A percentile compares a stretch with the other conserved stretches of the same genome.
Conservation (phyloP, 2,113 vertebrate genomes). For the Edolisoma coerulescens region DNA sequence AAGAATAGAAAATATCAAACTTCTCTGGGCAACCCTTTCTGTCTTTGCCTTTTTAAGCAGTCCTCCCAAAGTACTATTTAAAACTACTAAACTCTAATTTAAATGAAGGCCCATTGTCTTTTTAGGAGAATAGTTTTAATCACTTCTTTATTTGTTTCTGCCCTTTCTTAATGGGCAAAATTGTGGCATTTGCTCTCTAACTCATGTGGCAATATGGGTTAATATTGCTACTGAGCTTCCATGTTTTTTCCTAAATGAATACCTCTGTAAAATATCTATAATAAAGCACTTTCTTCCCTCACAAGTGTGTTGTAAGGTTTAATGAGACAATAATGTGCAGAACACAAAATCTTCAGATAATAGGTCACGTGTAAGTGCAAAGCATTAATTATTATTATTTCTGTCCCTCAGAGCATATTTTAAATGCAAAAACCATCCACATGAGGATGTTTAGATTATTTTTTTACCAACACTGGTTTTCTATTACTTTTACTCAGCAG, state of each 20-base stretch:
- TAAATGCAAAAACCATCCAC: neutral
- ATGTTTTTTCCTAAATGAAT: conserved; percentile 13
- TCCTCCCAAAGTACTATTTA: neutral
- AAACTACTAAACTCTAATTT: neutral
- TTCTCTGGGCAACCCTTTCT: neutral
- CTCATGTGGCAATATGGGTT: neutral
- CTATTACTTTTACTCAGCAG: neutral
- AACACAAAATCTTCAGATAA: neutral
- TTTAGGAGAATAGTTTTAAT: neutral
- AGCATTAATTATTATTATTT: conserved; percentile 33
- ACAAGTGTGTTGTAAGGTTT: conserved; percentile 13
- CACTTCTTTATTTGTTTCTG: neutral
- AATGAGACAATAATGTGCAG: conserved; percentile 33
- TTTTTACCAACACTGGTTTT: neutral
- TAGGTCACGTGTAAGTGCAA: neutral
- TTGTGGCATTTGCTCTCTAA: neutral
- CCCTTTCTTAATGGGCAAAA: neutral
- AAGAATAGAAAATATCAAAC: neutral
- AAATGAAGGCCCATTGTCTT: neutral
- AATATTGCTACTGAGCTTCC: neutral
- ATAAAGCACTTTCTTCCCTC: conserved; percentile 8
- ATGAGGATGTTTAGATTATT: neutral
- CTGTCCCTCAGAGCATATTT: neutral
- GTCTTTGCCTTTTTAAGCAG: neutral
- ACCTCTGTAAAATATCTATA: conserved; percentile 19